Percentiles rank a stretch among this genome's conserved stretches.
Conservation (phyloP, 2,888 invertebrate genomes). For the Lamellibrachia columna region DNA sequence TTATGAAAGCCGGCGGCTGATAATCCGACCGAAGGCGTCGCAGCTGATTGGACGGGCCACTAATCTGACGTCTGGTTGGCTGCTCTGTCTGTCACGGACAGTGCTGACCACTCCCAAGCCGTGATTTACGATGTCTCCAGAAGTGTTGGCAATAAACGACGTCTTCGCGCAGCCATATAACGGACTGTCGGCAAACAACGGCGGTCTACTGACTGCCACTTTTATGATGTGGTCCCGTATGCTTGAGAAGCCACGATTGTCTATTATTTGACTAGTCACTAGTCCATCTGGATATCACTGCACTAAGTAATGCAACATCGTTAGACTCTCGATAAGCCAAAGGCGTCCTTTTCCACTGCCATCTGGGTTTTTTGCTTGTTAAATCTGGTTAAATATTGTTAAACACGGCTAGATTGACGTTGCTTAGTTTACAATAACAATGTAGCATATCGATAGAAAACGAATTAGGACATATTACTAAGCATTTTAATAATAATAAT, state of each 20-base stretch:
- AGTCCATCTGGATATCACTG: not conserved
- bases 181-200: constrained; percentile 1
- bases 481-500: not conserved
- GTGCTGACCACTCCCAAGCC: not conserved
- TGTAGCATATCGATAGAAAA: not conserved
- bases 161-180: not conserved
- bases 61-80: not conserved
- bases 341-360: too few species aligned
- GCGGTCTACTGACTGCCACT: not conserved
- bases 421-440: not conserved
- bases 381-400: too few species aligned
- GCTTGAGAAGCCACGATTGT: constrained; percentile 1
- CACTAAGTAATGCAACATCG: not conserved
- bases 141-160: constrained; percentile 3
- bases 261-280: not conserved
- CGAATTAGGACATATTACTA: not conserved
- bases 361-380: too few species aligned
- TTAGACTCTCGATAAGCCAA: too few species aligned
- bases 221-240: constrained; percentile 10
- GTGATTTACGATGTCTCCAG: not conserved
- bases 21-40: not conserved
- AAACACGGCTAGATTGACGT: not conserved
- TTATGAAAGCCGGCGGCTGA: not conserved
- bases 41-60: not conserved
- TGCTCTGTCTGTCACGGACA: not conserved